A percentile compares a stretch with the other conserved stretches of the same genome.
Conservation (phyloP, 2,888 invertebrate genomes). For the Helleia helle region DNA sequence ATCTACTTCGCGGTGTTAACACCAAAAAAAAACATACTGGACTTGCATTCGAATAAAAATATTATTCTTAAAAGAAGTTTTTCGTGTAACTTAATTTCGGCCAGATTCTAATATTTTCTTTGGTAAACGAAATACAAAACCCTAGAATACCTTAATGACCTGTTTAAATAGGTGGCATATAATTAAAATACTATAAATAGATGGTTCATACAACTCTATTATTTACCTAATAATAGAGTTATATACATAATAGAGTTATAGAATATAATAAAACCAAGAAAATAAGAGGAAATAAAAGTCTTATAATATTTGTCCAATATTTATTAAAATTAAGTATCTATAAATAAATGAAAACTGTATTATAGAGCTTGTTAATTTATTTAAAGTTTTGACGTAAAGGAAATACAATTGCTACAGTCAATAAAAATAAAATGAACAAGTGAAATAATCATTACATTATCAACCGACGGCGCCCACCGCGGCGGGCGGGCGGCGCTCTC, state of each 20-base stretch:
- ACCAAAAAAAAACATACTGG: no score
- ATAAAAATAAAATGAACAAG: conserved; percentile 40
- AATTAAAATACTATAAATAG: no score
- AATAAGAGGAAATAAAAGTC: background rate
- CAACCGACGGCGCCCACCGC: conserved; percentile 12
- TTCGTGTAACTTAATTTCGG: no score
- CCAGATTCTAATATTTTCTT: no score
- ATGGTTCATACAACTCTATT: no score
- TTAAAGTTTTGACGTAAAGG: conserved; percentile 5
- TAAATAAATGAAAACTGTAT: conserved; percentile 7
- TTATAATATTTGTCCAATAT: conserved; percentile 6
- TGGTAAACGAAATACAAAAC: no score
- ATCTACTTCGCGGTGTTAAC: no score
- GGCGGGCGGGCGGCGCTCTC: conserved; percentile 17
- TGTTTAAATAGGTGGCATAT: no score
- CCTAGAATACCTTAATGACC: no score
- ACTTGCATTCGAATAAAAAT: no score
- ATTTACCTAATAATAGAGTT: no score
- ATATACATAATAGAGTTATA: background rate
- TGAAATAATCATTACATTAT: conserved; percentile 33
- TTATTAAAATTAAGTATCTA: conserved; percentile 6
- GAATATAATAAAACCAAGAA: background rate
- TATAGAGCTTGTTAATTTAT: background rate
- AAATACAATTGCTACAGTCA: conserved; percentile 42
- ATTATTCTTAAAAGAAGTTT: no score